phyloP scores from a whole-genome alignment of 2,797 vertebrate species.

The Synaphobranchus kaupii region DNA sequence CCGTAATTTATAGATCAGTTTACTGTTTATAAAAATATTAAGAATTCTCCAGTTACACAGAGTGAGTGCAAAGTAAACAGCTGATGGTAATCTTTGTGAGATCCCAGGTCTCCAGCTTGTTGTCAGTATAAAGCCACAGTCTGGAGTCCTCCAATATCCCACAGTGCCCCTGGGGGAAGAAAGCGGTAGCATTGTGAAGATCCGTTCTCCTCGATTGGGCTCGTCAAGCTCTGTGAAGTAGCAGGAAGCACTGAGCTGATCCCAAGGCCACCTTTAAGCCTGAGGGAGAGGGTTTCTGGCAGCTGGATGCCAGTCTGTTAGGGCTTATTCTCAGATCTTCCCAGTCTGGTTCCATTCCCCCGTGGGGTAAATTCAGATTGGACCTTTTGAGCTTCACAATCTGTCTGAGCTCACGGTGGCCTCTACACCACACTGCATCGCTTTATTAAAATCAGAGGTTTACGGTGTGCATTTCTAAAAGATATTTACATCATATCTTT shows the following conservation, averaged over 20 bases:
- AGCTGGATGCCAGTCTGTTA: not conserved
- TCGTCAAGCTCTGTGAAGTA: constrained; percentile 2
- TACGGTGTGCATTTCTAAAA: not conserved
- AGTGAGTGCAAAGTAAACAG: not conserved
- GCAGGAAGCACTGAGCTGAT: constrained; percentile 8
- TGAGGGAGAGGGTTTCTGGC: not conserved
- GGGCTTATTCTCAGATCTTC: not conserved
- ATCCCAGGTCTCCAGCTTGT: not conserved
- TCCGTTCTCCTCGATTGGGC: not conserved
- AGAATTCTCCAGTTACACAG: not conserved
- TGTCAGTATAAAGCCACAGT: not conserved
- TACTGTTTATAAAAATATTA: not conserved
- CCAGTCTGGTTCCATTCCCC: not conserved
- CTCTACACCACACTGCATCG: not conserved
- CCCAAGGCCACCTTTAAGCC: not conserved
- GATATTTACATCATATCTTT: too few species aligned
- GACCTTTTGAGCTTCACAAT: not conserved
- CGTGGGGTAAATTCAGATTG: not conserved
- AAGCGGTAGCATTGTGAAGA: not conserved
- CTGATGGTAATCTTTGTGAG: not conserved
- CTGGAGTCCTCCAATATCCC: not conserved
- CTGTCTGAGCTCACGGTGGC: not conserved
- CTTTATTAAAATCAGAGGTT: constrained; percentile 15
- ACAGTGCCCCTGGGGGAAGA: not conserved
- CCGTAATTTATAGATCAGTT: not conserved